Conservation (phyloP, 2,797 vertebrate genomes). For the Mustela erminea region DNA sequence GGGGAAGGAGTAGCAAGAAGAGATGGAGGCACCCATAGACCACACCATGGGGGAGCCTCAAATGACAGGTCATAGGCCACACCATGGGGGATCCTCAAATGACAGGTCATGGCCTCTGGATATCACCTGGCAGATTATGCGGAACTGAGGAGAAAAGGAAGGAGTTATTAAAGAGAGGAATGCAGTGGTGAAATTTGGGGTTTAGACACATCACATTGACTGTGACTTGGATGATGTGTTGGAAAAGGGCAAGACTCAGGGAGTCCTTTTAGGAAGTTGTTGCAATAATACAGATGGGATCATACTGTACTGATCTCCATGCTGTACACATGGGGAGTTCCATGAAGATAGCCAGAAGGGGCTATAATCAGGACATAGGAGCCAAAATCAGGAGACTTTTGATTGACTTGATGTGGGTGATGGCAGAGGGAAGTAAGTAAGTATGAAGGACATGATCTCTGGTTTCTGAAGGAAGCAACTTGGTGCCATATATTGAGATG, state of each 20-base stretch:
- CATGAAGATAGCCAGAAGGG: background rate
- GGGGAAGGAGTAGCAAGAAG: background rate
- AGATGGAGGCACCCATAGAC: background rate
- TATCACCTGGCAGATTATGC: background rate
- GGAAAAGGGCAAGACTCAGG: background rate
- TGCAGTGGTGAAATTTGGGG: background rate
- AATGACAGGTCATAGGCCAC: background rate
- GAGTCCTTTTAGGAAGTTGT: background rate
- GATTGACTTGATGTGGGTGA: background rate
- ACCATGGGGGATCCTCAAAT: background rate
- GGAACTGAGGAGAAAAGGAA: background rate
- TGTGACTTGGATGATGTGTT: background rate
- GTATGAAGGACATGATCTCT: background rate
- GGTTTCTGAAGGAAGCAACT: background rate
- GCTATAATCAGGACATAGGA: background rate
- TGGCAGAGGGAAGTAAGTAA: background rate
- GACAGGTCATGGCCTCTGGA: background rate
- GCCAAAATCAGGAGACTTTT: background rate
- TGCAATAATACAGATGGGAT: background rate
- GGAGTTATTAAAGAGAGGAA: background rate
- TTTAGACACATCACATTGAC: background rate
- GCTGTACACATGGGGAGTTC: background rate
- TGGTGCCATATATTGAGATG: background rate
- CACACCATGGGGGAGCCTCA: background rate
- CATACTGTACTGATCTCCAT: too few species aligned